Percentiles rank a stretch among this genome's conserved stretches.
phyloP scores from a whole-genome alignment of 2,797 vertebrate genomes.

The Threskiornis aethiopicus region DNA sequence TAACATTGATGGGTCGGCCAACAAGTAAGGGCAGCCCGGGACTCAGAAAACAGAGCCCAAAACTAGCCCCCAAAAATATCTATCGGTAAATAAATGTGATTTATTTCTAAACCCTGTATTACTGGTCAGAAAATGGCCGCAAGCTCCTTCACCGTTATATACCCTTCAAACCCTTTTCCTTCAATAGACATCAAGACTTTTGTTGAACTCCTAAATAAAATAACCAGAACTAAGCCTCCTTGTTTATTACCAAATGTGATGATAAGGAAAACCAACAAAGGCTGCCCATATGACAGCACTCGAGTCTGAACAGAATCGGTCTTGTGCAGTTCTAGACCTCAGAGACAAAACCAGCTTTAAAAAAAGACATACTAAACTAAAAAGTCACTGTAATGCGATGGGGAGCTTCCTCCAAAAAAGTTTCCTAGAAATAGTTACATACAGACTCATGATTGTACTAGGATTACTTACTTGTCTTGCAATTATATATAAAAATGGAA shows the following conservation, averaged over 20 bases:
- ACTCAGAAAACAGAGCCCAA: neutral
- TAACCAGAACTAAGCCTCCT: neutral
- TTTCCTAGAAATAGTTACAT: neutral
- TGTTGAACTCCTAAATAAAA: neutral
- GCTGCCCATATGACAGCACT: neutral
- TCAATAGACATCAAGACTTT: neutral
- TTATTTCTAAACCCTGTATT: neutral
- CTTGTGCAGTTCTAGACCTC: neutral
- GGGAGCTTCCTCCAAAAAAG: neutral
- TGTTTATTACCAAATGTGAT: neutral
- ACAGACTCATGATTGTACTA: neutral
- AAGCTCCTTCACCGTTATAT: neutral
- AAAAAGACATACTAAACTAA: neutral
- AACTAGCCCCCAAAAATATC: neutral
- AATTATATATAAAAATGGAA: neutral
- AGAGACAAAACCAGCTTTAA: neutral
- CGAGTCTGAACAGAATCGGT: neutral
- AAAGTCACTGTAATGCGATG: neutral
- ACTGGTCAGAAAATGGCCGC: neutral
- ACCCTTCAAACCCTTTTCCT: neutral
- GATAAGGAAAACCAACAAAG: neutral
- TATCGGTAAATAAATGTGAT: neutral
- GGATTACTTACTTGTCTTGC: neutral
- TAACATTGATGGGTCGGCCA: neutral
- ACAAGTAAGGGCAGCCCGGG: neutral